phyloP scores from a whole-genome alignment of 2,113 vertebrate genomes.

The Polypterus bichir region DNA sequence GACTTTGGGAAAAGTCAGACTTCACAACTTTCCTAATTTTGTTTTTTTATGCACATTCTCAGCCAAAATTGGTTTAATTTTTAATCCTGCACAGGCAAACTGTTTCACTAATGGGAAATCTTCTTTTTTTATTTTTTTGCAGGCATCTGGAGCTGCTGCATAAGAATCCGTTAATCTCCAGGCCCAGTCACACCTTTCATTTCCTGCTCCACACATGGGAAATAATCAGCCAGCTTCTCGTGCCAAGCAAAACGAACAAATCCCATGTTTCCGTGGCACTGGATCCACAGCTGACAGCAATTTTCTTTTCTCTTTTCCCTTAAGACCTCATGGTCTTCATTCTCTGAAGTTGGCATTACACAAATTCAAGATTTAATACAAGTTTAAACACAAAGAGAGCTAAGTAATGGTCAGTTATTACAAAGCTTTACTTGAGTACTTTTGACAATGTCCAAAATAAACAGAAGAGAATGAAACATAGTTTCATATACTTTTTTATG shows the following conservation, averaged over 20 bases:
- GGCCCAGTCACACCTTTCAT: background rate
- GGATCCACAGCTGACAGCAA: background rate
- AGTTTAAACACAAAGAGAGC: too few species aligned
- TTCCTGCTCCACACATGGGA: background rate
- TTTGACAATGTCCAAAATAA: too few species aligned
- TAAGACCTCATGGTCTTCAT: too few species aligned
- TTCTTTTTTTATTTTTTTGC: background rate
- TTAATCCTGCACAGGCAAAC: background rate
- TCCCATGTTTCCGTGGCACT: background rate
- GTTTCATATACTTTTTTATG: too few species aligned
- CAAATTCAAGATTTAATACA: too few species aligned
- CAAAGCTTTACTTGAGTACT: too few species aligned
- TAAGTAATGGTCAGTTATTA: too few species aligned
- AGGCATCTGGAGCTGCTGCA: background rate
- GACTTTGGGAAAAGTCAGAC: too few species aligned
- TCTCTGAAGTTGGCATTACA: too few species aligned
- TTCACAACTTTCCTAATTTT: too few species aligned
- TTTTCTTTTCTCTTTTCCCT: too few species aligned
- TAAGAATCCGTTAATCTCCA: background rate
- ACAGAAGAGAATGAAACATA: too few species aligned
- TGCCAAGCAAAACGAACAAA: background rate
- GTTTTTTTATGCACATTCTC: background rate
- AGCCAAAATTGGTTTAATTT: background rate
- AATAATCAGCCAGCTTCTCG: slow-evolving; percentile 1
- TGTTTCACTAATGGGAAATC: background rate